Conservation (phyloP, 2,113 vertebrate species). For the Chaenocephalus aceratus region DNA sequence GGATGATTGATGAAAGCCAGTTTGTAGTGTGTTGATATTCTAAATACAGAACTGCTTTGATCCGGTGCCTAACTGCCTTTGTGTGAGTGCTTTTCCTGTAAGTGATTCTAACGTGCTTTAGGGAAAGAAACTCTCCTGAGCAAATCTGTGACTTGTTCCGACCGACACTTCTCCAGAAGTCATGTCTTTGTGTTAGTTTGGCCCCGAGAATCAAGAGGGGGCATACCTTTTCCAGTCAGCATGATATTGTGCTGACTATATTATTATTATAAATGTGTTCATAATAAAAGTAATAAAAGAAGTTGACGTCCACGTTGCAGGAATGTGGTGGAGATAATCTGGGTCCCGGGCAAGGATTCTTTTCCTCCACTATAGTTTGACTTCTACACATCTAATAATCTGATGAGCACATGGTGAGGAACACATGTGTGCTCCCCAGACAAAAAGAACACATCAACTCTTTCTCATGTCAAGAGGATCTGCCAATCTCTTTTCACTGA, state of each 20-base stretch:
- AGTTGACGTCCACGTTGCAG: background rate
- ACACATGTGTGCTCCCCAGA: too few relatives aligned
- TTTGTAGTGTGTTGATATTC: constrained; percentile 53
- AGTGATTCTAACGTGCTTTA: constrained; percentile 43
- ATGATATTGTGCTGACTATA: background rate
- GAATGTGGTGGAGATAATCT: constrained; percentile 24
- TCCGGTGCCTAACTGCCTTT: constrained; percentile 19
- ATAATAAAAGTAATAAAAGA: background rate
- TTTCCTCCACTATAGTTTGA: background rate
- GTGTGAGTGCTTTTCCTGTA: constrained; percentile 28
- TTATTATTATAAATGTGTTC: background rate
- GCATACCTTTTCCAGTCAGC: constrained; percentile 1
- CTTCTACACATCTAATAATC: background rate
- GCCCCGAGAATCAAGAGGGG: background rate
- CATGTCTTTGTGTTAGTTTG: constrained; percentile 5
- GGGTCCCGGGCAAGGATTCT: background rate
- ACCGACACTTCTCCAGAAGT: constrained; percentile 2
- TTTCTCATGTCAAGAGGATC: background rate
- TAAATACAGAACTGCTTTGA: constrained; percentile 50
- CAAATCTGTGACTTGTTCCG: background rate
- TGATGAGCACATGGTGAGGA: too few relatives aligned
- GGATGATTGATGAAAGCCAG: constrained; percentile 63
- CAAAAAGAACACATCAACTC: too few relatives aligned
- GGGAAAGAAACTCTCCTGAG: constrained; percentile 13
- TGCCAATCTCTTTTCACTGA: background rate